Evolutionary conservation across 53 echinoderm and acorn worm genomes (phyloP).

Genomic region (Temnopleurus reevesii): DNA sequence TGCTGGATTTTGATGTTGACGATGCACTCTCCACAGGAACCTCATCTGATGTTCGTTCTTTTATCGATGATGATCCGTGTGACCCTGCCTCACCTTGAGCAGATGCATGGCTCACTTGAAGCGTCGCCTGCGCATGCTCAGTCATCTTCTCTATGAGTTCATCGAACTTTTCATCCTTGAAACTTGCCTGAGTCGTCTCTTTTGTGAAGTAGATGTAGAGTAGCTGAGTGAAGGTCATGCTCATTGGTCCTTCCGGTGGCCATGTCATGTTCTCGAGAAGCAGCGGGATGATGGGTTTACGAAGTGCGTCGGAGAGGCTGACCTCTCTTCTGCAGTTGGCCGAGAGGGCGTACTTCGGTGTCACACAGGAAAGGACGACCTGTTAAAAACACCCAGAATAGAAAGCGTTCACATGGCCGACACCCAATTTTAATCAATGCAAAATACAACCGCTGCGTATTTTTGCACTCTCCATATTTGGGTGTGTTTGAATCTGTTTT

Average conservation of each 20-base stretch:
- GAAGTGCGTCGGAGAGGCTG: conserved; percentile 84
- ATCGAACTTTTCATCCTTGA: conserved; percentile 82
- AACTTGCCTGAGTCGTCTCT: conserved; percentile 62
- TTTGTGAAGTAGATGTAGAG: conserved; percentile 89
- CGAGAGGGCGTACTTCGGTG: conserved; percentile 86
- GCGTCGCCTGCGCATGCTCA: conserved; percentile 58
- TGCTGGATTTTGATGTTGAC: too few relatives aligned
- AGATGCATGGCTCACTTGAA: too few relatives aligned
- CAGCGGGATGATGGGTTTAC: conserved; percentile 88
- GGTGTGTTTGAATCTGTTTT: too few relatives aligned
- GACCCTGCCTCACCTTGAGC: too few relatives aligned
- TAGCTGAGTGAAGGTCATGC: conserved; percentile 87
- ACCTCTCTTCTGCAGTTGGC: conserved; percentile 97
- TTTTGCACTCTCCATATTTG: too few relatives aligned
- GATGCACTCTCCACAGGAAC: too few relatives aligned
- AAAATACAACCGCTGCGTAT: too few relatives aligned
- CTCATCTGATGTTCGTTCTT: too few relatives aligned
- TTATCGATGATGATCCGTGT: too few relatives aligned
- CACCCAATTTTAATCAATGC: too few relatives aligned
- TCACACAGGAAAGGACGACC: conserved; percentile 92
- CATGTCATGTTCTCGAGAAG: conserved; percentile 77
- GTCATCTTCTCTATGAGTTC: conserved; percentile 73
- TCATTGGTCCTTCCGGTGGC: conserved; percentile 96
- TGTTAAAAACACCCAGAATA: conserved; percentile 30
- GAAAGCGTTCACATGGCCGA: too few relatives aligned